Evolutionary conservation across 2,797 vertebrate species (phyloP), one percentile per base, ranked within the genome.

Genomic region (Macropodus opercularis): DNA sequence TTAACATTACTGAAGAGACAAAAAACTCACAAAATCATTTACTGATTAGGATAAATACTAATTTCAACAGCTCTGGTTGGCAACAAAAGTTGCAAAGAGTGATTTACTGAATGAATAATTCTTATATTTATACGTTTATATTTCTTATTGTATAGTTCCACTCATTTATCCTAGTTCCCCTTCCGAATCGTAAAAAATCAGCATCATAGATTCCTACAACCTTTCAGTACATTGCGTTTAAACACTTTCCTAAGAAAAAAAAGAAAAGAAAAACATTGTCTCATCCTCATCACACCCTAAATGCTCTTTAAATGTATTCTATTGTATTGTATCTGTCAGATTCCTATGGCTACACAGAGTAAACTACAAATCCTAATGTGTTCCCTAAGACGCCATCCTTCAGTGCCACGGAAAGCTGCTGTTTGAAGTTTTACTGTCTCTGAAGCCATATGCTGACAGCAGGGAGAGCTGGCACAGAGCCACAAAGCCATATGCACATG

Each of bases 381-480:
- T 29, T 19, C 40, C 46, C 44, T 80, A 81, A 79, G 75, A 83
- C 36, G 50, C 74, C 36, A 69, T 72, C 82, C 56, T 71, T 81
- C 75, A 64, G 47, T 17, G 52, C 48, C 4, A 54, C 69, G 53
- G 58, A 79, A 65, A 73, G 55, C 72, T 65, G 46, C 67, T 50
- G 36, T 80, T 78, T 72, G 59, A 81, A 75, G 78, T 72, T 71
- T 79, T 56, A 64, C 68, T 72, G 44, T 76, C 39, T 35, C 44
- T 52, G 73, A 77, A 77, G 73, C 39, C 57, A 60, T 63, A 69
- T 46, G 63, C 53, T 75, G 63, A 47, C 34, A 23, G 43, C 44
- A 11, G 23, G 38, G 41, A 40, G 52, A 26, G 34, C 41, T 17
- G 22, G 39, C 56, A 59, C 43, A 36, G 17, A 26, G 51, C 41